Conservation (phyloP, 2,797 vertebrate species). For the Eulemur coronatus region DNA sequence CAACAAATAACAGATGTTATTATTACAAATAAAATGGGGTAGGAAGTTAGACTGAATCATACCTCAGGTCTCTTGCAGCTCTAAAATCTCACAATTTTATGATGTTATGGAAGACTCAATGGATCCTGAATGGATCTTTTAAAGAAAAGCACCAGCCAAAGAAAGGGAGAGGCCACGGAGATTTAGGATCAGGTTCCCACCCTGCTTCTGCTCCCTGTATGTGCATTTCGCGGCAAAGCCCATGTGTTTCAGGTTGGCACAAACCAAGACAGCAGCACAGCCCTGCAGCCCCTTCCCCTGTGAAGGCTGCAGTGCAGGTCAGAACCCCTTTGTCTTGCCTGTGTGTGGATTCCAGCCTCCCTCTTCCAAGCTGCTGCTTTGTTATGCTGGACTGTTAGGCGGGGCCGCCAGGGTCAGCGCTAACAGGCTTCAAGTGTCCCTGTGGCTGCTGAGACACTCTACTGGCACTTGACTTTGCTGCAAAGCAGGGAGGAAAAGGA, state of each 20-base stretch:
- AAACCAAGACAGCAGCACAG: background rate
- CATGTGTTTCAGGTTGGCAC: background rate
- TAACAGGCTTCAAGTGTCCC: background rate
- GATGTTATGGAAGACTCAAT: background rate
- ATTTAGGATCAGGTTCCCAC: background rate
- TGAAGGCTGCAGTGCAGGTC: background rate
- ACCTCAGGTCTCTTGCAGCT: background rate
- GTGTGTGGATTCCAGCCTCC: background rate
- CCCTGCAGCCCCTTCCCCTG: background rate
- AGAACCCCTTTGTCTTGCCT: background rate
- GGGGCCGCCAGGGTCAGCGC: background rate
- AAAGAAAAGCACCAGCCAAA: background rate
- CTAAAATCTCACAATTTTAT: background rate
- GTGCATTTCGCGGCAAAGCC: background rate
- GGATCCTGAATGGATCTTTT: background rate
- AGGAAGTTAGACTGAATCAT: conserved; percentile 25
- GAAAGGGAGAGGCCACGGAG: background rate
- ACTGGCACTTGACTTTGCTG: background rate
- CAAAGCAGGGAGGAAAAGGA: background rate
- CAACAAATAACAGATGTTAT: conserved; percentile 27
- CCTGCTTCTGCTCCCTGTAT: background rate
- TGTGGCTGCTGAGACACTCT: background rate
- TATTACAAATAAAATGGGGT: conserved; percentile 60
- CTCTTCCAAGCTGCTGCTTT: background rate
- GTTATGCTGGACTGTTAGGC: background rate